phyloP scores from a whole-genome alignment of 92 coral and sea anemone genomes.

The Palythoa grandis region DNA sequence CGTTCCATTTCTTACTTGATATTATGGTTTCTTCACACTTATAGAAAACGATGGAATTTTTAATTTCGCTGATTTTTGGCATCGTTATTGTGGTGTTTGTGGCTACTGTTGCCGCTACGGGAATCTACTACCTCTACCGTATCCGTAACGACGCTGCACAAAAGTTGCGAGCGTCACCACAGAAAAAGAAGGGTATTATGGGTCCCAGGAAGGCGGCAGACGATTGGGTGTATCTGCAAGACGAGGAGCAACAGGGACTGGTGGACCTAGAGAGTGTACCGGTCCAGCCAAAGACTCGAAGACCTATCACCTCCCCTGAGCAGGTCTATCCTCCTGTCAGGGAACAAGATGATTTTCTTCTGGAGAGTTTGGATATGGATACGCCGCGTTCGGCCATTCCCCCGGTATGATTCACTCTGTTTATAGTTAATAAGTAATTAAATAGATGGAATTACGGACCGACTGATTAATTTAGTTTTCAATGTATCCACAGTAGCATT shows the following conservation, averaged over 20 bases:
- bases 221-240: conserved; percentile 70
- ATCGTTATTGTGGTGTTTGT: conserved; percentile 77
- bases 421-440: background rate
- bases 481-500: too few relatives aligned
- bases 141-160: conserved; percentile 55
- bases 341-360: conserved; percentile 79
- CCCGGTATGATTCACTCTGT: conserved; percentile 58
- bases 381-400: conserved; percentile 74
- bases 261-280: conserved; percentile 80
- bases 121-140: conserved; percentile 78
- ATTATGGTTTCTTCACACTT: background rate
- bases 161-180: conserved; percentile 24
- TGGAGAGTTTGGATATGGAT: conserved; percentile 86
- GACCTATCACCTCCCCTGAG: conserved; percentile 81
- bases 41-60: conserved; percentile 68
- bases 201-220: conserved; percentile 52
- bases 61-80: conserved; percentile 71
- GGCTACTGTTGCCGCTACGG: conserved; percentile 82
- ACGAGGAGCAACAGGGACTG: conserved; percentile 60
- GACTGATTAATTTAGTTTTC: too few relatives aligned
- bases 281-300: conserved; percentile 84
- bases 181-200: conserved; percentile 50
- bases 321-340: conserved; percentile 89
- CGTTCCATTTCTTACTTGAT: background rate
- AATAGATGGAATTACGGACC: too few relatives aligned